A percentile compares a stretch with the other conserved stretches of the same genome.
Evolutionary conservation across 2,888 invertebrate species (phyloP).

Genomic region (Subacronicta megacephala): DNA sequence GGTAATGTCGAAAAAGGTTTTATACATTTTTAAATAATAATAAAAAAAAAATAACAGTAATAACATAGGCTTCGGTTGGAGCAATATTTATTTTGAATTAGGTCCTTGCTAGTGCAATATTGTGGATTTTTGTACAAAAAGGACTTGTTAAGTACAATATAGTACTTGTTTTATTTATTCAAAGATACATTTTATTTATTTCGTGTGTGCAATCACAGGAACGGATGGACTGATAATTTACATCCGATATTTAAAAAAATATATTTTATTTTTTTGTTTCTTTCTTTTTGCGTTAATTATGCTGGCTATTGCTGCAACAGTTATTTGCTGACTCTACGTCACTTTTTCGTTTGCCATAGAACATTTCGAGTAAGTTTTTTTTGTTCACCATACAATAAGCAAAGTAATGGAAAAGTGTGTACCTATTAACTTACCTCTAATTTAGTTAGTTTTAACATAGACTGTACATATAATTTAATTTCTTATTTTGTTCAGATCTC

Average conservation of each 20-base stretch:
- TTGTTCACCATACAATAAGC: constrained; percentile 82
- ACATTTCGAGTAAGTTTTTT: constrained; percentile 61
- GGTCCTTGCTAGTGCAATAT: constrained; percentile 58
- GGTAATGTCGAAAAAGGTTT: constrained; percentile 58
- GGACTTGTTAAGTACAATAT: constrained; percentile 64
- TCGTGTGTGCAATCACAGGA: constrained; percentile 79
- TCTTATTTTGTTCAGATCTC: constrained; percentile 91
- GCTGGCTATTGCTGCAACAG: constrained; percentile 69
- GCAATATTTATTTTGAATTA: constrained; percentile 63
- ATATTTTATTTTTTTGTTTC: constrained; percentile 65
- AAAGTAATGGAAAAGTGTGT: constrained; percentile 85
- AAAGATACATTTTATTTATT: constrained; percentile 62
- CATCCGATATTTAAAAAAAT: constrained; percentile 72
- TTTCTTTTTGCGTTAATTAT: constrained; percentile 63
- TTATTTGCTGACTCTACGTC: constrained; percentile 69
- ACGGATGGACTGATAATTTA: constrained; percentile 85
- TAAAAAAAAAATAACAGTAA: constrained; percentile 52
- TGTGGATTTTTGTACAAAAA: constrained; percentile 58
- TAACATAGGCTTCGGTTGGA: constrained; percentile 59
- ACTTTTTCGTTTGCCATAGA: constrained; percentile 70
- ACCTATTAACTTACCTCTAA: constrained; percentile 89
- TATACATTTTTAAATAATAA: constrained; percentile 58
- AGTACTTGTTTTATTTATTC: constrained; percentile 76
- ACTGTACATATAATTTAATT: constrained; percentile 91
- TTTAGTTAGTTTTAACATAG: constrained; percentile 90